Conservation (phyloP, 2,797 vertebrate genomes). For the Cetoscarus ocellatus region DNA sequence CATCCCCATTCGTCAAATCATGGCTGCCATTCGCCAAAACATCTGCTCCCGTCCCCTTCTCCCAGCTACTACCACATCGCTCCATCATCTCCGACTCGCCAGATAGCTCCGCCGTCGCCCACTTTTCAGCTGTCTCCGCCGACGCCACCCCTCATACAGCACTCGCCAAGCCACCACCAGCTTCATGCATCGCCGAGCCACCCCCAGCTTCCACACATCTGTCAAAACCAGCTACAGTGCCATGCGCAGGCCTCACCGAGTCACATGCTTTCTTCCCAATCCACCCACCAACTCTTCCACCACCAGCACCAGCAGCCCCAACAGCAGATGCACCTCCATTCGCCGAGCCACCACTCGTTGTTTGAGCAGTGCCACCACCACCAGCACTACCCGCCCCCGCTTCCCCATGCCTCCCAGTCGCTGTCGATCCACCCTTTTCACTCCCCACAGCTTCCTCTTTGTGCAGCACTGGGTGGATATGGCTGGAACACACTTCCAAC, state of each 20-base stretch:
- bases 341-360: conserved; percentile 64
- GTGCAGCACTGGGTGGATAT: conserved; percentile 61
- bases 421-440: conserved; percentile 78
- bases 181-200: conserved; percentile 60
- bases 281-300: conserved; percentile 61
- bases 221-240: conserved; percentile 52
- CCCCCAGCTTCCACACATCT: conserved; percentile 68
- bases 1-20: conserved; percentile 48
- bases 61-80: conserved; percentile 82
- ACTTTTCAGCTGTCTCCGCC: conserved; percentile 47
- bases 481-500: conserved; percentile 83
- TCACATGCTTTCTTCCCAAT: conserved; percentile 60
- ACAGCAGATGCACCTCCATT: conserved; percentile 61
- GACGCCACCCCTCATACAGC: conserved; percentile 46
- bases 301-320: conserved; percentile 41
- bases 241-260: conserved; percentile 35
- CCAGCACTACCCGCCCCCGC: conserved; percentile 51
- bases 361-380: conserved; percentile 65
- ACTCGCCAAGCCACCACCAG: conserved; percentile 68
- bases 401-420: conserved; percentile 77
- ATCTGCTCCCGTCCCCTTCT: conserved; percentile 71
- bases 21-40: conserved; percentile 56
- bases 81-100: conserved; percentile 55
- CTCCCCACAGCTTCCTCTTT: conserved; percentile 66
- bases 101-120: conserved; percentile 53